Evolutionary conservation across 2,888 invertebrate genomes (phyloP).

Genomic region (Rhingia rostrata): DNA sequence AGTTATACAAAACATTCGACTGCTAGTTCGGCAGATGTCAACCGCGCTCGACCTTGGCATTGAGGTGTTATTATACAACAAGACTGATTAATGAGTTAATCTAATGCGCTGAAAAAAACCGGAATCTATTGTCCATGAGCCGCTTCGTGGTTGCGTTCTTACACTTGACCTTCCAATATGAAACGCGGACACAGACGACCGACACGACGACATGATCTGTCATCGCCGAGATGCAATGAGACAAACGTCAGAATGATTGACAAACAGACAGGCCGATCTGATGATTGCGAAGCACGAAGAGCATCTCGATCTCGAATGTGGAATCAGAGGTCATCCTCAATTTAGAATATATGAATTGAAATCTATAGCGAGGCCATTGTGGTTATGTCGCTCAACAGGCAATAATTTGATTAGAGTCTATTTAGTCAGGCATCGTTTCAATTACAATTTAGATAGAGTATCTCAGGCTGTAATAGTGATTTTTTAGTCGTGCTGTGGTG

Average conservation of each 20-base stretch:
- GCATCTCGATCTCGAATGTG: constrained; percentile 61
- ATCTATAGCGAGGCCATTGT: constrained; percentile 67
- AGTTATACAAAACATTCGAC: neutral
- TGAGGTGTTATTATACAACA: constrained; percentile 9
- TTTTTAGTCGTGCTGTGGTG: neutral
- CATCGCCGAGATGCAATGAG: constrained; percentile 41
- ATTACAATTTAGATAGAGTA: constrained; percentile 33
- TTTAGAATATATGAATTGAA: constrained; percentile 68
- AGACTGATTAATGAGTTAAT: constrained; percentile 2
- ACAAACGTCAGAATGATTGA: constrained; percentile 45
- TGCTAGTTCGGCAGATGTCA: neutral
- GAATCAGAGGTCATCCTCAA: constrained; percentile 71
- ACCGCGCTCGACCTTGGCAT: neutral
- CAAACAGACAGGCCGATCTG: constrained; percentile 29
- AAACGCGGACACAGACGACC: neutral
- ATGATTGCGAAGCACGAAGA: constrained; percentile 59
- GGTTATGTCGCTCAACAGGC: constrained; percentile 57
- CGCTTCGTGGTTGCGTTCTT: constrained; percentile 41
- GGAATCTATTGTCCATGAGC: constrained; percentile 55
- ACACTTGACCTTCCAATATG: constrained; percentile 50
- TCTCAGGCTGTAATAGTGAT: neutral
- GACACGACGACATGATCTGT: too few relatives aligned
- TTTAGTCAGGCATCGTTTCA: constrained; percentile 58
- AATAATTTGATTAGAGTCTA: constrained; percentile 66
- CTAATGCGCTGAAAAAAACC: constrained; percentile 34